These are phyloP conservation scores for Dolichotis patagonum DNA, from an alignment of 2,113 vertebrate species.

Conservation along the genomic window DNA sequence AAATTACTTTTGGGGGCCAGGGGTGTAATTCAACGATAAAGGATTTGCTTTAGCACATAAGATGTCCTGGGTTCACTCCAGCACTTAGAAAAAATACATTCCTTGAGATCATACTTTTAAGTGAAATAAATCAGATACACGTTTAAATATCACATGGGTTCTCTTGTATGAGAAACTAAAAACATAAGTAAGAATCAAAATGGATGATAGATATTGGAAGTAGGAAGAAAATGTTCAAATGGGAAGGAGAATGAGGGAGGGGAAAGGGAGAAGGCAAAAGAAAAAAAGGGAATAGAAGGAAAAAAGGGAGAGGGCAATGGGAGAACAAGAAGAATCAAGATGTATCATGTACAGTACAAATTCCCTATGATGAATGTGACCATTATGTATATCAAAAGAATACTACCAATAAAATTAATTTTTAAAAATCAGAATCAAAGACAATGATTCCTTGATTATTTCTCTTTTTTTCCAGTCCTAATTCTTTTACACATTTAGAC, in stretches of 20 bases:
- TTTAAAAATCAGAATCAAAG: not conserved
- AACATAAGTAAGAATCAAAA: not conserved
- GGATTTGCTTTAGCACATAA: not conserved
- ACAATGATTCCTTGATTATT: not conserved
- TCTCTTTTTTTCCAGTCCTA: not conserved
- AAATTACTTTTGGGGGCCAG: not conserved
- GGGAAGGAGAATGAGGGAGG: not conserved
- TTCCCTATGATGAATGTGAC: not conserved
- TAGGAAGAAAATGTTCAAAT: not conserved
- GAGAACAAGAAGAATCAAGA: not conserved
- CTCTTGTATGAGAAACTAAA: not conserved
- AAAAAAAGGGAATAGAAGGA: not conserved
- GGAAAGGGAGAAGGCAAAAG: not conserved
- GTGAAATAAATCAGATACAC: not conserved
- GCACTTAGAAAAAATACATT: not conserved
- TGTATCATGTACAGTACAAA: not conserved
- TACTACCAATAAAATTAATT: not conserved
- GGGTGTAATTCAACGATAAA: not conserved
- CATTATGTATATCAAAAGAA: not conserved
- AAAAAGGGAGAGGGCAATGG: not conserved
- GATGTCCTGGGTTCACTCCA: not conserved
- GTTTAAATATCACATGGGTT: not conserved
- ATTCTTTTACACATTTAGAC: not conserved
- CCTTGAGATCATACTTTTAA: not conserved
- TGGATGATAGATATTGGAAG: not conserved